These are phyloP conservation scores for Eulemur albifrons DNA, from an alignment of 2,797 vertebrate genomes.

Conservation along the genomic window DNA sequence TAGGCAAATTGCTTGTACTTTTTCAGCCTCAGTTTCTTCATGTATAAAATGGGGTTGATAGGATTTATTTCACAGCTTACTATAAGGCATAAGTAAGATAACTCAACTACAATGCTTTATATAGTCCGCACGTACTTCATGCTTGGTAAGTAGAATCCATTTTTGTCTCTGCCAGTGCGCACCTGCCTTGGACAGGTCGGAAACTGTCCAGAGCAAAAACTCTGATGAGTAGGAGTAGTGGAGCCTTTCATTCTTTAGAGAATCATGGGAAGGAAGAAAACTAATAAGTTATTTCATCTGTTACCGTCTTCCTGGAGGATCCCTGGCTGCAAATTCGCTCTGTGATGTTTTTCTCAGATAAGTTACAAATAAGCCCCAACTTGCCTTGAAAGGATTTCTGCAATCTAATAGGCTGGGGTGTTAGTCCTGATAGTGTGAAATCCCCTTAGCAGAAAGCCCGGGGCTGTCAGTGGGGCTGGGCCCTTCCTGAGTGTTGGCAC, in stretches of 20 bases:
- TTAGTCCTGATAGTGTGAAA: conserved; percentile 54
- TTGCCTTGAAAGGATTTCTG: conserved; percentile 65
- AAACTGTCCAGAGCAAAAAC: background rate
- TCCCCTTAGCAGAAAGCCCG: conserved; percentile 48
- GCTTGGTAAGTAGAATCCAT: background rate
- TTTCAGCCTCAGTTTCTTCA: background rate
- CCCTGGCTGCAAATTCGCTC: conserved; percentile 27
- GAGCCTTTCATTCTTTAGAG: background rate
- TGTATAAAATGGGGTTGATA: background rate
- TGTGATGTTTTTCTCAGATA: conserved; percentile 72
- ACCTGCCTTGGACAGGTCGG: background rate
- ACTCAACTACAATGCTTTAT: background rate
- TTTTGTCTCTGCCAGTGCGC: background rate
- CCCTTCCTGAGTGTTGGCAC: conserved; percentile 37
- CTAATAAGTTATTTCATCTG: conserved; percentile 25
- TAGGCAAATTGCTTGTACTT: background rate
- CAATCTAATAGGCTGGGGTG: conserved; percentile 48
- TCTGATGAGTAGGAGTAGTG: background rate
- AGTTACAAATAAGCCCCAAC: conserved; percentile 54
- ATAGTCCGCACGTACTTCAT: background rate
- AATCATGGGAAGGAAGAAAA: background rate
- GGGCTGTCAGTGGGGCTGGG: background rate
- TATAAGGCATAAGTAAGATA: background rate
- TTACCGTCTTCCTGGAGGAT: conserved; percentile 42
- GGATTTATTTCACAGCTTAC: background rate